phyloP scores from a whole-genome alignment of 2,797 vertebrate species.

The Garrulus glandarius region DNA sequence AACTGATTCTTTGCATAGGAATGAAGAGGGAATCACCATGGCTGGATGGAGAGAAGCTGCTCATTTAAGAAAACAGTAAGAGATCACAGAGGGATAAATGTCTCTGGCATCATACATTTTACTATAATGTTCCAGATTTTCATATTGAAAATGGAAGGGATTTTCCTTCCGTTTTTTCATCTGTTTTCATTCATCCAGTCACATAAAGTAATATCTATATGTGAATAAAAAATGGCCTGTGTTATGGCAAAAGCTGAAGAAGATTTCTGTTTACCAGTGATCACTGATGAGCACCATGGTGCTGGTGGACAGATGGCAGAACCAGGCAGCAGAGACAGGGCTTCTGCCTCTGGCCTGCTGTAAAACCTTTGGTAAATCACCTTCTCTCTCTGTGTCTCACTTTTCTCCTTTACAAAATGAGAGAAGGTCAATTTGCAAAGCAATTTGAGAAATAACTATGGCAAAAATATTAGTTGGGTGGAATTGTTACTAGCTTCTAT shows the following conservation, averaged over 20 bases:
- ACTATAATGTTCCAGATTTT: not conserved
- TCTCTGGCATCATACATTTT: not conserved
- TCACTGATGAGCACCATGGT: not conserved
- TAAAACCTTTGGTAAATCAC: not conserved
- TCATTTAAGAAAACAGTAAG: slow-evolving; percentile 14
- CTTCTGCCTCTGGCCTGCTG: not conserved
- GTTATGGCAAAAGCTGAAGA: not conserved
- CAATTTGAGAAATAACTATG: not conserved
- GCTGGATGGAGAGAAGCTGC: not conserved
- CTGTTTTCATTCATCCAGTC: not conserved
- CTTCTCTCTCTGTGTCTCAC: not conserved
- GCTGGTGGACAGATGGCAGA: not conserved
- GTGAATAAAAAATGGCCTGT: not conserved
- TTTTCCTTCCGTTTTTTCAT: not conserved
- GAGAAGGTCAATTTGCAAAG: not conserved
- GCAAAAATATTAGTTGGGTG: not conserved
- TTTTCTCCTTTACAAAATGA: not conserved
- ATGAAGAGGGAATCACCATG: not conserved
- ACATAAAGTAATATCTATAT: not conserved
- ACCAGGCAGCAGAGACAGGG: not conserved
- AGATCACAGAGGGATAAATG: not conserved
- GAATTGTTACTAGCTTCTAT: not conserved
- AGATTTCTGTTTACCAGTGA: not conserved
- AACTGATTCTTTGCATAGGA: slow-evolving; percentile 15
- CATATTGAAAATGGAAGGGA: not conserved